A percentile compares a stretch with the other conserved stretches of the same genome.
Conservation (phyloP, 2,888 invertebrate genomes). For the Timandra comae region DNA sequence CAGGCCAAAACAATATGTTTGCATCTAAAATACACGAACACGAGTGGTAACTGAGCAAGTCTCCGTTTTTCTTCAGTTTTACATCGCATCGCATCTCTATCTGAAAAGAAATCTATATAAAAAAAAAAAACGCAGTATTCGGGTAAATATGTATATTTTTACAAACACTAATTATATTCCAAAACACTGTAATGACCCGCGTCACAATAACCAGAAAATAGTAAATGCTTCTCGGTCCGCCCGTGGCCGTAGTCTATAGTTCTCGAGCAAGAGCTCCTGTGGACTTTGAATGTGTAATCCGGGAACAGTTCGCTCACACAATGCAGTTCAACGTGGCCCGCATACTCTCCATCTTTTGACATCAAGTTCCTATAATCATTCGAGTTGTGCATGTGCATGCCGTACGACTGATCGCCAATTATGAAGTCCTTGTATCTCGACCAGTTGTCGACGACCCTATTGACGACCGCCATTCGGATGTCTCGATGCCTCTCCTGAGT, state of each 20-base stretch:
- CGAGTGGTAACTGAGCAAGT: too few relatives aligned
- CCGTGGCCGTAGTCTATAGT: constrained; percentile 61
- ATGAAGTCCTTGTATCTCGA: constrained; percentile 59
- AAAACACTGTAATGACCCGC: constrained; percentile 66
- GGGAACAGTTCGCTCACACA: constrained; percentile 50
- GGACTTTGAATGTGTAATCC: constrained; percentile 57
- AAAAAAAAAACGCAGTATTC: too few relatives aligned
- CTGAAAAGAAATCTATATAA: too few relatives aligned
- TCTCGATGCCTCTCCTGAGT: constrained; percentile 59
- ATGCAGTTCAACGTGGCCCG: constrained; percentile 62
- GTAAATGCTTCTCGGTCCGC: constrained; percentile 43
- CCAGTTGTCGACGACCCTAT: constrained; percentile 55
- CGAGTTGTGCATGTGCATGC: constrained; percentile 31
- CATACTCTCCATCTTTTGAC: constrained; percentile 59
- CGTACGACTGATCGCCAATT: constrained; percentile 59
- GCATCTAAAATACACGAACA: too few relatives aligned
- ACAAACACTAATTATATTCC: constrained; percentile 33
- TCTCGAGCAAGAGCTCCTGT: constrained; percentile 40
- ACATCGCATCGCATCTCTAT: too few relatives aligned
- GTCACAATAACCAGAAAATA: constrained; percentile 60
- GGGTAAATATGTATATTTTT: too few relatives aligned
- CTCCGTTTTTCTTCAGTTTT: too few relatives aligned
- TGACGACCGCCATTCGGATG: constrained; percentile 47
- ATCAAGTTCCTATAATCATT: constrained; percentile 48
- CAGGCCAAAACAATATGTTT: too few relatives aligned